These are phyloP conservation scores for Pomatorhinus ruficollis DNA, from an alignment of 2,113 vertebrate species.

Conservation along the genomic window DNA sequence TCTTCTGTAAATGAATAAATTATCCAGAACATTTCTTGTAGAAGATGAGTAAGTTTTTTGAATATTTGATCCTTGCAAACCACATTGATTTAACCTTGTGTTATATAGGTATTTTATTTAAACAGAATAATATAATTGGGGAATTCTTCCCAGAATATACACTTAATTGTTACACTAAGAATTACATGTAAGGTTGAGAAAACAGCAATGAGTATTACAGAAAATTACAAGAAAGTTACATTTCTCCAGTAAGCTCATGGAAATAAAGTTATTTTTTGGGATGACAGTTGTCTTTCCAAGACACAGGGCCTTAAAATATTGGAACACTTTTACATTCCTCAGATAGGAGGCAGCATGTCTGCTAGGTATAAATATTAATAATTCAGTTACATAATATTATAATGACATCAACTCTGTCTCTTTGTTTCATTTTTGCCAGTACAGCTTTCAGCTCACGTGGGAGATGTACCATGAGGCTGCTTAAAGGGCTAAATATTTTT, in stretches of 20 bases:
- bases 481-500: background rate
- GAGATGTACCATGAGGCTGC: background rate
- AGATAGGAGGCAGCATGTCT: background rate
- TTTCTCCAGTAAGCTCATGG: background rate
- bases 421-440: background rate
- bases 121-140: background rate
- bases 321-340: background rate
- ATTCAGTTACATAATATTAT: background rate
- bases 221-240: background rate
- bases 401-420: background rate
- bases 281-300: background rate
- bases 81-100: background rate
- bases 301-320: background rate
- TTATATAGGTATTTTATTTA: background rate
- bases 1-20: background rate
- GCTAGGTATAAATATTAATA: background rate
- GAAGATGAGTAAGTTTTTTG: background rate
- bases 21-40: background rate
- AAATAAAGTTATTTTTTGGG: background rate
- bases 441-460: background rate
- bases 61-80: background rate
- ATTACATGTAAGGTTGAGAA: background rate
- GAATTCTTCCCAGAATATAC: background rate
- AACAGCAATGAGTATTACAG: background rate
- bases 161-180: background rate